A percentile compares a stretch with the other conserved stretches of the same genome.
These are phyloP conservation scores for Phymastichus coffea DNA, from an alignment of 1,140 invertebrate genomes.

Conservation along the genomic window DNA sequence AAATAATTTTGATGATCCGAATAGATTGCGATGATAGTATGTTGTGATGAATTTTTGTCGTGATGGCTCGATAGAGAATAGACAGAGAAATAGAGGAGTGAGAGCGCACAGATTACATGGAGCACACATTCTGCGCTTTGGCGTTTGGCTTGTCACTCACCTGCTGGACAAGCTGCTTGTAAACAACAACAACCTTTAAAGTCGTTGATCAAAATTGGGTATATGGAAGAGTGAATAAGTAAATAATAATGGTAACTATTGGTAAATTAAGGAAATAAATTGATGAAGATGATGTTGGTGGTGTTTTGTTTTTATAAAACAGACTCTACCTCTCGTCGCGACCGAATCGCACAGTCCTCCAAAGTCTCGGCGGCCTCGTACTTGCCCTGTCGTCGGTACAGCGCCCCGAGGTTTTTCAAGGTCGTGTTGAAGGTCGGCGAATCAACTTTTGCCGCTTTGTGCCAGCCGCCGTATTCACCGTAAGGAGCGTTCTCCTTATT, in stretches of 20 bases:
- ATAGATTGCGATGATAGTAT: conserved; percentile 15
- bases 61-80: too few species aligned
- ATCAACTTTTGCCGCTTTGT: conserved; percentile 98
- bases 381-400: conserved; percentile 96
- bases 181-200: conserved; percentile 49
- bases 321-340: conserved; percentile 80
- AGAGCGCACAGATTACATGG: not conserved
- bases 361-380: conserved; percentile 98
- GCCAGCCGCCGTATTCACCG: conserved; percentile 95
- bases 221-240: too few species aligned
- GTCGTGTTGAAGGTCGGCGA: conserved; percentile 97
- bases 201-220: not conserved
- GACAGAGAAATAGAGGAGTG: not conserved
- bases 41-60: not conserved
- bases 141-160: conserved; percentile 40
- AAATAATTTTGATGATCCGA: not conserved
- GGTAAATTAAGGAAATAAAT: not conserved
- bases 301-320: conserved; percentile 29
- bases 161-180: conserved; percentile 54
- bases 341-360: conserved; percentile 94
- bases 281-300: too few species aligned
- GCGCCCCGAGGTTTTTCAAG: conserved; percentile 93
- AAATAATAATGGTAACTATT: too few species aligned
- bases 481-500: conserved; percentile 89
- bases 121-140: conserved; percentile 17